Base-by-base conservation (phyloP, 2,888 invertebrate species). In the Drosophila sordidula region DNA sequence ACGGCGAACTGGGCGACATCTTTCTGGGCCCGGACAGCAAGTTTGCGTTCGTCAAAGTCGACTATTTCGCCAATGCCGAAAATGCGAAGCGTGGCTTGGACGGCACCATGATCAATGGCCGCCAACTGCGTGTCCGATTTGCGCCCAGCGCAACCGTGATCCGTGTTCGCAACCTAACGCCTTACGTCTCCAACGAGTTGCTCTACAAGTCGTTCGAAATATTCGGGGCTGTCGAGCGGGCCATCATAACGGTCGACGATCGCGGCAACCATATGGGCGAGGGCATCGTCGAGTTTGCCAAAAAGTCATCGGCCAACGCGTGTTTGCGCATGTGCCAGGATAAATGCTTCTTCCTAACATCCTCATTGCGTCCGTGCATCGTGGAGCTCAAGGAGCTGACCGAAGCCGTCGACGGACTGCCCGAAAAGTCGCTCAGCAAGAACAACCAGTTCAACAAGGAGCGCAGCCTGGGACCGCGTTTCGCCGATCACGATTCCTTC, bases 211-310 rank as follows among this genome's bases (percentile, higher is more conserved):
- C 97, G 0, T 98, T 98, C 91, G 95, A 96, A 76, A 95, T 97
- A 14, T 98, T 98, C 90, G 98, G 98, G 3, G 96, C 97, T 71
- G 94, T 99, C 86, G 99, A 99, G 92, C 94, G 97, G 54, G 98
- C 98, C 2, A 95, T 97, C 69, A 97, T 99, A 0, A 95, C 96
- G 82, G 98, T 98, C n/a, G 99, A 99, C 92, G 99, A 99, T 87
- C 95, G 98, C 89, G 99, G 99, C 57, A 97, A 98, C 91, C 95
- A 97, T 11, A 95, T 96, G 22, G 98, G 98, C 3, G 99, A 99
- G 92, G 99, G 99, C 26, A 96, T 98, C 61, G 96, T 99, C 6
- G 99, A 99, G 91, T 99, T 96, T 92, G 95, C 96, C 0, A 95
- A 98, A 42, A 99, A 99, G 92, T 96, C 97, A 11, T 96, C 96